These are phyloP conservation scores for Drosophila subobscura DNA, from an alignment of 1,140 invertebrate genomes.

Conservation along the genomic window DNA sequence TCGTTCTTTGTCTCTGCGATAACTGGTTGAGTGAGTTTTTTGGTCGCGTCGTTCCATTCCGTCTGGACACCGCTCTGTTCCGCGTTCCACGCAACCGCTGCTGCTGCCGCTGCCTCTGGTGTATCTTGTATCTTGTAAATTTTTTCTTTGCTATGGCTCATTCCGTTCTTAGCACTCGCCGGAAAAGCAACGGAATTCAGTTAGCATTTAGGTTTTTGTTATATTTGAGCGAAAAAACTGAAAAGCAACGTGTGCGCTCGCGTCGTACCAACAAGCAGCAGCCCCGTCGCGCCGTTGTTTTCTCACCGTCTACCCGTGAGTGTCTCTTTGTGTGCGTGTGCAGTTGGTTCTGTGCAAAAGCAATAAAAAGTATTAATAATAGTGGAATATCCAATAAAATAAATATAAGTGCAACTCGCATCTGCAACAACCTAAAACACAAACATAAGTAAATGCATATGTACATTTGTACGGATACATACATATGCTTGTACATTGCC, in stretches of 20 bases:
- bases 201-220: slow-evolving; percentile 37
- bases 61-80: slow-evolving; percentile 32
- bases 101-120: not conserved
- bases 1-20: slow-evolving; percentile 63
- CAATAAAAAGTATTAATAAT: slow-evolving; percentile 78
- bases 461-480: slow-evolving; percentile 47
- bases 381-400: slow-evolving; percentile 58
- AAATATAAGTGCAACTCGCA: slow-evolving; percentile 61
- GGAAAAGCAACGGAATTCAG: slow-evolving; percentile 68
- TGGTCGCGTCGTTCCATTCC: slow-evolving; percentile 39
- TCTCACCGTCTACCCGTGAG: slow-evolving; percentile 25
- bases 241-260: slow-evolving; percentile 1
- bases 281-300: slow-evolving; percentile 17
- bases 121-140: slow-evolving; percentile 63
- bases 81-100: slow-evolving; percentile 21
- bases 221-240: slow-evolving; percentile 23
- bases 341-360: slow-evolving; percentile 59
- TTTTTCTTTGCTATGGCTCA: slow-evolving; percentile 68
- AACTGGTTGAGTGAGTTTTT: slow-evolving; percentile 80
- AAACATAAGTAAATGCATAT: slow-evolving; percentile 31
- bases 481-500: slow-evolving; percentile 8
- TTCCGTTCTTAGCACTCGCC: slow-evolving; percentile 76
- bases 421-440: slow-evolving; percentile 35
- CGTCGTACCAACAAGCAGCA: too few species aligned
- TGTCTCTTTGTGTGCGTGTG: slow-evolving; percentile 47